Base-by-base conservation (phyloP, 2,113 vertebrate genomes). In the Megaceryle maxima region DNA sequence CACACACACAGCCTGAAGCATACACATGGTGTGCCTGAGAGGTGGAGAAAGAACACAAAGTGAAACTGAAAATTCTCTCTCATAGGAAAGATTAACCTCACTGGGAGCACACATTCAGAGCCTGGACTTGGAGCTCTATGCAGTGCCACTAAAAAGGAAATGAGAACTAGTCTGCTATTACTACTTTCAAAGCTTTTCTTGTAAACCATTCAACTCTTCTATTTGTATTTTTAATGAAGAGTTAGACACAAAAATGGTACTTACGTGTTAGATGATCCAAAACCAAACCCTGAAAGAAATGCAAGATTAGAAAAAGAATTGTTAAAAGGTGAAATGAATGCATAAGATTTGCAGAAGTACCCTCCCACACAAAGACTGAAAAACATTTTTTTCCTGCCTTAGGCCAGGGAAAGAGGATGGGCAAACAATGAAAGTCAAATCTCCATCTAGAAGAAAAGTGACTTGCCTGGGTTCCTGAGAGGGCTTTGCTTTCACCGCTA, bases 221-320 rank as follows among this genome's bases (percentile, higher is more conserved):
- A 11, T 35, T 37, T 0, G 13, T 18, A 68, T 28, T 90, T 90
- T 72, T 80, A 88, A 78, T 16, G 29, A 75, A 53, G 41, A 78
- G 14, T 28, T 62, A 85, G 83, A 48, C 18, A 84, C 11, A 63
- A 51, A 25, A 76, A 51, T 3, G 56, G 44, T 79, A 98, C 98
- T 98, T 97, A 98, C 98, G 98, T 97, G 88, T 96, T 98, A 24
- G 98, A 88, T 5, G 97, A 96, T 72, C 98, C 98, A 83, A 98
- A 98, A 83, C 91, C 96, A 96, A 98, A 98, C 4, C 94, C 98
- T 98, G 87, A 29, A 96, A 97, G 57, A 92, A 57, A 96, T 1
- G 21, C 28, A 90, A 96, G 63, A 94, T 13, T 2, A 81, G 59
- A 95, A 66, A 88, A 92, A 26, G 4, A 48, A 48, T 21, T 83